A percentile compares a stretch with the other conserved stretches of the same genome.
Conservation (phyloP, 2,888 invertebrate species). For the Eueremaeus valkanovi region DNA sequence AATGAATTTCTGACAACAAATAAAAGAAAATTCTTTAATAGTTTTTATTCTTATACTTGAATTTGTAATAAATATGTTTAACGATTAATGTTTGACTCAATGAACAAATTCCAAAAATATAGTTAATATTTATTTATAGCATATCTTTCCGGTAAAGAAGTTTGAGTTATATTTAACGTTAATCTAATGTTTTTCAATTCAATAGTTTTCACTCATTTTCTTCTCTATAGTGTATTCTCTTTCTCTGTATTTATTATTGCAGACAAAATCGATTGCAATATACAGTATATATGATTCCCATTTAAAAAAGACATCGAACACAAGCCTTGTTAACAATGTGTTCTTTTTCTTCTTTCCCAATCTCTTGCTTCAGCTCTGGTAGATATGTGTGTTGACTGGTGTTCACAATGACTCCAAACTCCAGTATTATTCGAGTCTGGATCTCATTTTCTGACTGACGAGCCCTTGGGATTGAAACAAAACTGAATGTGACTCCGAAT, state of each 20-base stretch:
- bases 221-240: too few relatives aligned
- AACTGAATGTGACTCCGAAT: not conserved
- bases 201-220: too few relatives aligned
- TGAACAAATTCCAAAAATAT: too few relatives aligned
- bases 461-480: slow-evolving; percentile 7
- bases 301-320: slow-evolving; percentile 11
- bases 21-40: too few relatives aligned
- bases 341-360: not conserved
- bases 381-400: not conserved
- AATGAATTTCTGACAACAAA: not conserved
- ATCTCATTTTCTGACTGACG: slow-evolving; percentile 26
- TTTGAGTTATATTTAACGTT: too few relatives aligned
- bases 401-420: not conserved
- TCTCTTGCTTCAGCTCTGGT: not conserved
- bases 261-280: not conserved
- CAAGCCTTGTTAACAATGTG: slow-evolving; percentile 9
- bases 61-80: too few relatives aligned
- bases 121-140: too few relatives aligned
- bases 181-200: not conserved
- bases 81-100: too few relatives aligned
- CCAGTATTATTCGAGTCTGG: slow-evolving; percentile 14
- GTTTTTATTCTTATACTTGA: too few relatives aligned
- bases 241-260: too few relatives aligned
- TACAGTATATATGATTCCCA: not conserved
- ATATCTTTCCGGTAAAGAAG: too few relatives aligned